Evolutionary conservation across 2,113 vertebrate species (phyloP).

Genomic region (Dromas ardeola): DNA sequence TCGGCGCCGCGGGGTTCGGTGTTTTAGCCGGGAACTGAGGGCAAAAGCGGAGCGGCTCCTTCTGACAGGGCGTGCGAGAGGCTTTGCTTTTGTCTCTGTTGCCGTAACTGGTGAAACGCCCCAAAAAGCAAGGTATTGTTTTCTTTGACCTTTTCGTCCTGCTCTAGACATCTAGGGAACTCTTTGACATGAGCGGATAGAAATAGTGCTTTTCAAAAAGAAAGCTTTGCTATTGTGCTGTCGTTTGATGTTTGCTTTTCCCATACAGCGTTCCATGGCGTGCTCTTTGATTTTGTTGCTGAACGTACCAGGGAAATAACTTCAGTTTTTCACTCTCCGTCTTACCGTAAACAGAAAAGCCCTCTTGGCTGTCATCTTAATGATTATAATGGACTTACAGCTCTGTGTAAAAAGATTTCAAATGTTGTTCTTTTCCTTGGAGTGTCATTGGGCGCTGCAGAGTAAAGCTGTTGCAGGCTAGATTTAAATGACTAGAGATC

Average conservation of each 20-base stretch:
- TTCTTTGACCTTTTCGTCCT: neutral
- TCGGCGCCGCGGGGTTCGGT: no score
- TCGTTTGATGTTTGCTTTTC: slow-evolving; percentile 5
- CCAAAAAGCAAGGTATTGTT: neutral
- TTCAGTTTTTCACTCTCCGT: neutral
- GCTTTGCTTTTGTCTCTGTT: neutral
- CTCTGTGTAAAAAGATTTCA: neutral
- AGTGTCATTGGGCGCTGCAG: neutral
- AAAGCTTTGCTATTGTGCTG: neutral
- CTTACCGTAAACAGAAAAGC: neutral
- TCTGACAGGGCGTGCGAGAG: neutral
- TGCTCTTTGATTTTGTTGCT: neutral
- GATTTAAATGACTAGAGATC: neutral
- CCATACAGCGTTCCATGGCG: neutral
- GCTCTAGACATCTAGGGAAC: neutral
- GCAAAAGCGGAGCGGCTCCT: neutral
- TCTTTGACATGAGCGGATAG: neutral
- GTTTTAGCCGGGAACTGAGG: neutral
- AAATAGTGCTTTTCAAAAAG: neutral
- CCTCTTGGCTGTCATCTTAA: neutral
- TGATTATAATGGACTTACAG: neutral
- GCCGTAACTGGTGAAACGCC: neutral
- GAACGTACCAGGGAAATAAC: neutral
- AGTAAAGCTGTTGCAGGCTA: neutral
- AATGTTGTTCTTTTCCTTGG: neutral